Evolutionary conservation across 2,113 vertebrate species (phyloP).

Genomic region (Donacobius atricapilla): DNA sequence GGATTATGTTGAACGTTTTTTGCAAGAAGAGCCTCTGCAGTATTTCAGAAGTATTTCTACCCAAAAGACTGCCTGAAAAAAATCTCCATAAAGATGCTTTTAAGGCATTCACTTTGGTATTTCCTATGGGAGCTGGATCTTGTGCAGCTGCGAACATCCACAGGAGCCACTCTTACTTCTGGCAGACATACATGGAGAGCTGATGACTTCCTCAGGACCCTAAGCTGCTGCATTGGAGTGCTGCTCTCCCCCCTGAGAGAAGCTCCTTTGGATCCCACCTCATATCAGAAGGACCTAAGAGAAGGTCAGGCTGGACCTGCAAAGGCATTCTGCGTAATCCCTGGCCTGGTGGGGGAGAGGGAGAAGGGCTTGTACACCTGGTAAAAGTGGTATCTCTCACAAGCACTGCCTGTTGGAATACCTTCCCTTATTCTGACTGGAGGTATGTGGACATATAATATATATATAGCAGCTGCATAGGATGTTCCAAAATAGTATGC

Average conservation of each 20-base stretch:
- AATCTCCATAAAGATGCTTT: background rate
- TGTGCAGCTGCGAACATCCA: background rate
- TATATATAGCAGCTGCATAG: background rate
- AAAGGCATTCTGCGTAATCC: background rate
- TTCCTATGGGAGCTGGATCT: background rate
- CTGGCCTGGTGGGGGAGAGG: rapidly evolving
- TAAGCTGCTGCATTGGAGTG: background rate
- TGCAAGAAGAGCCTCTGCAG: background rate
- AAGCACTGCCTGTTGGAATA: background rate
- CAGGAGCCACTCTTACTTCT: background rate
- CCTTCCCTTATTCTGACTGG: background rate
- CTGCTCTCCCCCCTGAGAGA: background rate
- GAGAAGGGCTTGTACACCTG: rapidly evolving
- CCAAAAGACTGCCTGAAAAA: background rate
- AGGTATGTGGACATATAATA: background rate
- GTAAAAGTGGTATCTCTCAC: background rate
- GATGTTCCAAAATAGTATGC: background rate
- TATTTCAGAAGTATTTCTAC: background rate
- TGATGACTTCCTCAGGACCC: background rate
- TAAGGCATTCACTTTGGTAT: background rate
- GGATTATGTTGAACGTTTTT: background rate
- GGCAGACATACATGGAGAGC: background rate
- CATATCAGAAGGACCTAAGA: background rate
- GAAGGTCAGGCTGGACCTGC: background rate
- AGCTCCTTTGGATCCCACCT: background rate